Base-by-base conservation (phyloP, 2,113 vertebrate species). In the Lanius ludovicianus region DNA sequence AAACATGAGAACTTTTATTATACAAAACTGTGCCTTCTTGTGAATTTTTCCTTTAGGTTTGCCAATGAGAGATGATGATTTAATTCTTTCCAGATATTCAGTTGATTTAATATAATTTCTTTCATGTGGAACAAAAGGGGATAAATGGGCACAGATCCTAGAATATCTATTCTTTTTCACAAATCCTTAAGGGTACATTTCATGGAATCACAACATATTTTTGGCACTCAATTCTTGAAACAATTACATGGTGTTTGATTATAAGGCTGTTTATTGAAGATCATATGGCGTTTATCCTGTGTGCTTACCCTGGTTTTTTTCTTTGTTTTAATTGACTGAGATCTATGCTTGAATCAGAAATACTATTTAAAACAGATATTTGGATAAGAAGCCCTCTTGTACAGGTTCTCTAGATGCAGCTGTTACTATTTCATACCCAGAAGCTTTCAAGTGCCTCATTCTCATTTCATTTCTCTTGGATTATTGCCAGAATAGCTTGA, bases 81-180 rank as follows among this genome's bases (percentile, higher is more conserved):
- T 96, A 98, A 98, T 98, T 97, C 46, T 95, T 98, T 98, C 97
- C 98, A 98, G 97, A 97, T 95, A 96, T 89, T 35, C 30, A 56
- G 57, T 89, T 96, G 82, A 88, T 95, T 97, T 92, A 91, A 95
- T 95, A 89, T 69, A 95, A 84, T 88, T 94, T 94, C 69, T 95
- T 91, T 77, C 73, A 91, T 91, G 70, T 96, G 90, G 63, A 95
- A 62, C 67, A 88, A 46, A 89, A 94, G 5, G 60, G 87, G 70
- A 64, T 95, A 97, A 97, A 96, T 93, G 77, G 86, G 37, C 83
- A 89, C 37, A 84, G 20, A 16, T 95, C 96, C 96, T 94, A 95
- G 87, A 93, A 95, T 93, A 90, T 93, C 89, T 84, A 81, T 96
- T 90, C 44, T 93, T 82, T 97, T 96, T 95, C 95, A 82, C 46